Evolutionary conservation across 1,140 invertebrate genomes (phyloP).

Genomic region (Macrosteles quadrilineatus): DNA sequence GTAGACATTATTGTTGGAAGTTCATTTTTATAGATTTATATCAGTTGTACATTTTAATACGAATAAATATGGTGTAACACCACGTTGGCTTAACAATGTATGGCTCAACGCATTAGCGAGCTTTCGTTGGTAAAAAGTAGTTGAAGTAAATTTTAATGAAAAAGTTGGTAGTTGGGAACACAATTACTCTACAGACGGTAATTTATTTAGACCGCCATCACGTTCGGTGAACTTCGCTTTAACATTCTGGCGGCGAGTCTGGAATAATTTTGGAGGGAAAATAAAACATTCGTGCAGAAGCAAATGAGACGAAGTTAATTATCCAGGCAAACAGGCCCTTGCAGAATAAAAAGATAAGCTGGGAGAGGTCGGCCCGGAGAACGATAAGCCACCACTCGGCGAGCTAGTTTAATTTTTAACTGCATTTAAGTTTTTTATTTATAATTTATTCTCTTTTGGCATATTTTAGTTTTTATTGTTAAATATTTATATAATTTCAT

Average conservation of each 20-base stretch:
- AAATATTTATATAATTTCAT: not conserved
- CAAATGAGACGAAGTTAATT: constrained; percentile 14
- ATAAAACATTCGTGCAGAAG: constrained; percentile 16
- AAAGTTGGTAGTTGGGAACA: constrained; percentile 16
- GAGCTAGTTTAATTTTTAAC: not conserved
- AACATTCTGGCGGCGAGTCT: constrained; percentile 10
- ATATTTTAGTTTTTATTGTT: not conserved
- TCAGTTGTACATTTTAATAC: no score
- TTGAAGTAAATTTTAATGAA: constrained; percentile 3
- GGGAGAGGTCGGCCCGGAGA: not conserved
- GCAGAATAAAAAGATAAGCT: constrained; percentile 2
- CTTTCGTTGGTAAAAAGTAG: not conserved
- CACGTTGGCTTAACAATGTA: no score
- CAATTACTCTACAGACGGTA: not conserved
- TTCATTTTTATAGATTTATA: no score
- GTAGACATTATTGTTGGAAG: no score
- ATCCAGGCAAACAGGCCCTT: not conserved
- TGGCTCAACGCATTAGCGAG: no score
- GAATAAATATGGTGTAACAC: no score
- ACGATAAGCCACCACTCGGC: not conserved
- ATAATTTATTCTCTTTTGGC: not conserved
- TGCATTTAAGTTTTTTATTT: not conserved
- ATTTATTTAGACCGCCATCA: constrained; percentile 14
- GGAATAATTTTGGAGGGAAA: constrained; percentile 12
- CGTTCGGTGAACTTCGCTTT: constrained; percentile 4